Percentiles rank a stretch among this genome's conserved stretches.
phyloP scores from a whole-genome alignment of 1,140 invertebrate genomes.

The Drosophila equinoxialis region DNA sequence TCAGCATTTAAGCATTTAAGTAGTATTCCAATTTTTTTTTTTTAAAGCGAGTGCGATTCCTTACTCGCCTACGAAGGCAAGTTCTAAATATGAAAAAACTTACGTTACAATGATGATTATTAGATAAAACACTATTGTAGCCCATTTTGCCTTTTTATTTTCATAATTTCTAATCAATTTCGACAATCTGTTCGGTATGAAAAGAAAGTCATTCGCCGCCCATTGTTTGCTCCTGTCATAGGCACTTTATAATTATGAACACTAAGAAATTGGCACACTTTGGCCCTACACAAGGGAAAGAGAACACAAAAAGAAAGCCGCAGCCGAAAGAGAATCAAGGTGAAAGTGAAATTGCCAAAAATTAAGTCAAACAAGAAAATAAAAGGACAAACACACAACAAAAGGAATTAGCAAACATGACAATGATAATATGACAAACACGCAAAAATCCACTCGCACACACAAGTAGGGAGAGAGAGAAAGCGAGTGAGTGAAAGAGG shows the following conservation, averaged over 20 bases:
- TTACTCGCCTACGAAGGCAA: too few species aligned
- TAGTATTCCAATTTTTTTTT: too few species aligned
- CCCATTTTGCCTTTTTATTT: neutral
- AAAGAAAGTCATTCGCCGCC: constrained; percentile 22
- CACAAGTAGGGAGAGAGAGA: constrained; percentile 37
- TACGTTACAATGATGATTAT: too few species aligned
- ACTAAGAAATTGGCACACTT: constrained; percentile 69
- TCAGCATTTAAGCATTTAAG: too few species aligned
- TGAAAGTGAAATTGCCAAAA: constrained; percentile 67
- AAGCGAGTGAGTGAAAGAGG: neutral
- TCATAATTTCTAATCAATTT: neutral
- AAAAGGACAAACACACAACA: constrained; percentile 45
- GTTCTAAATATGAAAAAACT: too few species aligned
- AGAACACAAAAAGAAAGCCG: constrained; percentile 33
- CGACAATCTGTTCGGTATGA: neutral
- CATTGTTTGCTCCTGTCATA: constrained; percentile 59
- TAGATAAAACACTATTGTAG: neutral
- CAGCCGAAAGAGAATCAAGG: constrained; percentile 40
- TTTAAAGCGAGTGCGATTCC: too few species aligned
- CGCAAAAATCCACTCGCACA: constrained; percentile 27
- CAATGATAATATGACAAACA: constrained; percentile 64
- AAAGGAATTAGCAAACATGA: constrained; percentile 79
- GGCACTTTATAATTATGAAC: constrained; percentile 66
- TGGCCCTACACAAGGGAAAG: constrained; percentile 39
- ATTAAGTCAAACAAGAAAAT: constrained; percentile 6